These are phyloP conservation scores for Pteropus alecto DNA, from an alignment of 2,113 vertebrate genomes.

Conservation along the genomic window DNA sequence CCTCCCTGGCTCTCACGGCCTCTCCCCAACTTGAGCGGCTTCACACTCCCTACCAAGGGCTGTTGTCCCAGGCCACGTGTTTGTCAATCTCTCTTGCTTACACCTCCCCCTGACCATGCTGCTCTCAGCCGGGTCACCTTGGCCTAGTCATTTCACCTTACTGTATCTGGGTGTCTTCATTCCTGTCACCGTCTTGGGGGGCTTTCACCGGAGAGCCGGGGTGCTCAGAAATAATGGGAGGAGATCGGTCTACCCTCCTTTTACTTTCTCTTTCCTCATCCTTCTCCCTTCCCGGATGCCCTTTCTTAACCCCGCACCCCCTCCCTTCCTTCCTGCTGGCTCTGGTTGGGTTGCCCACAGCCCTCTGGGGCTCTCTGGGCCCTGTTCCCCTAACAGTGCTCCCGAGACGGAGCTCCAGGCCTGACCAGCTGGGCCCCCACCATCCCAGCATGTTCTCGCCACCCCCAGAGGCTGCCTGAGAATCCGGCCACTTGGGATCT, in stretches of 20 bases:
- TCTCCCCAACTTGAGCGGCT: background rate
- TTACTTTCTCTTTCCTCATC: constrained; percentile 3
- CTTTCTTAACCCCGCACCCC: background rate
- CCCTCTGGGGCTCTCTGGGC: background rate
- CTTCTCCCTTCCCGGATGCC: background rate
- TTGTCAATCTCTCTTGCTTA: background rate
- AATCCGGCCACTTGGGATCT: background rate
- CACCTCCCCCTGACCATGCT: too few species aligned
- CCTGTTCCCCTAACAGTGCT: background rate
- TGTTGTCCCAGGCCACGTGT: rapidly evolving
- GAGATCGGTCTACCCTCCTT: background rate
- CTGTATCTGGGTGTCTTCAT: background rate
- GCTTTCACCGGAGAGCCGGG: background rate
- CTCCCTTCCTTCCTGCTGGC: background rate
- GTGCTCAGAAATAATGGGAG: background rate
- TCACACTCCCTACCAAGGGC: background rate
- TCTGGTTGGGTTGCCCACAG: background rate
- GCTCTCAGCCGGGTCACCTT: background rate
- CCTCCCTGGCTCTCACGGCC: background rate
- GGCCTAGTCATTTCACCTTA: background rate
- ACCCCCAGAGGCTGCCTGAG: background rate
- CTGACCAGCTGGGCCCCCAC: background rate
- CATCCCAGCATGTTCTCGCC: background rate
- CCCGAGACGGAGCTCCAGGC: background rate
- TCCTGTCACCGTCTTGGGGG: background rate